These are phyloP conservation scores for Meloidogyne exigua DNA, from an alignment of 1,140 invertebrate genomes.

Conservation along the genomic window DNA sequence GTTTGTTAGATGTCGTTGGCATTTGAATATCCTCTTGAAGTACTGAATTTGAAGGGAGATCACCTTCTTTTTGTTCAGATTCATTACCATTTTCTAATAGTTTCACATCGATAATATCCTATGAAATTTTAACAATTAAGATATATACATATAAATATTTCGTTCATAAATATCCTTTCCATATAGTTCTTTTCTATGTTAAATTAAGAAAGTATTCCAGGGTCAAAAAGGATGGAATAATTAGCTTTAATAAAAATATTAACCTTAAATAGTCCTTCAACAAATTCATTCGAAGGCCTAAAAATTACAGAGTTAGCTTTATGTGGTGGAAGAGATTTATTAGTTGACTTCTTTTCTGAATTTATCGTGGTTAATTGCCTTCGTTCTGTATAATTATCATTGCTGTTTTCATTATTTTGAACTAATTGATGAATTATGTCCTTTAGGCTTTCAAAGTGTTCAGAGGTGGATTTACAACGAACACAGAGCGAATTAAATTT, in stretches of 20 bases:
- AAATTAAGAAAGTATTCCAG: too few relatives aligned
- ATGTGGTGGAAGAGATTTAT: not conserved
- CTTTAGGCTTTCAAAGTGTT: not conserved
- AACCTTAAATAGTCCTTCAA: slow-evolving; percentile 31
- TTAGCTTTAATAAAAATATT: not conserved
- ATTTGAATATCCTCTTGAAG: not conserved
- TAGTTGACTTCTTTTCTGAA: not conserved
- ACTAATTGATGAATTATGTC: not conserved
- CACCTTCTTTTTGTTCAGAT: not conserved
- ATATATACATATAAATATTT: too few relatives aligned
- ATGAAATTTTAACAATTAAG: not conserved
- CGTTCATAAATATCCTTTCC: too few relatives aligned
- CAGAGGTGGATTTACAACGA: not conserved
- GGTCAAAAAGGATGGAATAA: too few relatives aligned
- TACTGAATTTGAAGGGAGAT: not conserved
- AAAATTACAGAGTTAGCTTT: slow-evolving; percentile 6
- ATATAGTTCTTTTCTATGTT: too few relatives aligned
- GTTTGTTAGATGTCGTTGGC: not conserved
- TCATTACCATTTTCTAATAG: not conserved
- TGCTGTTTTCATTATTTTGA: not conserved
- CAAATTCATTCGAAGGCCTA: slow-evolving; percentile 14
- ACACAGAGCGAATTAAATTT: not conserved
- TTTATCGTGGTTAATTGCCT: not conserved
- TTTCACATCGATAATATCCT: not conserved
- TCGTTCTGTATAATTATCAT: not conserved